A percentile compares a stretch with the other conserved stretches of the same genome.
phyloP scores from a whole-genome alignment of 2,888 invertebrate species.

The Leucophora obtusa region DNA sequence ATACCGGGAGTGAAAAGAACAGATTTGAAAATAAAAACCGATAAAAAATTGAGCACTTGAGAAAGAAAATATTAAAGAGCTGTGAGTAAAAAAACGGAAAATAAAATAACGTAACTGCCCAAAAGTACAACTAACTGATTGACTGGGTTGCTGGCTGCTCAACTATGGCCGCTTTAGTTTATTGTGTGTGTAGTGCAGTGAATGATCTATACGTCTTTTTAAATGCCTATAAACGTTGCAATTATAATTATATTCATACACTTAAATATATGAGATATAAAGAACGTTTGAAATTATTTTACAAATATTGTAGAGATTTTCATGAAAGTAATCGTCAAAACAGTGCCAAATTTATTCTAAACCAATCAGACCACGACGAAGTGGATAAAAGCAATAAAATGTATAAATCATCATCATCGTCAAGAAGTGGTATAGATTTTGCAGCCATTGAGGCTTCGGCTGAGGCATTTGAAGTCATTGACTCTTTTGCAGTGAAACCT shows the following conservation, averaged over 20 bases:
- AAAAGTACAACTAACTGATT: slow-evolving; percentile 34
- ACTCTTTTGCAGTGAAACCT: slow-evolving; percentile 60
- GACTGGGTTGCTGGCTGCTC: background rate
- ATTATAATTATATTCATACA: slow-evolving; percentile 71
- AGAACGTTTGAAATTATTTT: slow-evolving; percentile 71
- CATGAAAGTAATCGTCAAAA: slow-evolving; percentile 30
- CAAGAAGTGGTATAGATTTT: slow-evolving; percentile 73
- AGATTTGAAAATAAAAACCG: slow-evolving; percentile 10
- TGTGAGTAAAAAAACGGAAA: background rate
- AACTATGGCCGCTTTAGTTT: slow-evolving; percentile 76
- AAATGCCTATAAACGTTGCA: slow-evolving; percentile 72
- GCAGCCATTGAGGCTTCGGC: slow-evolving; percentile 72
- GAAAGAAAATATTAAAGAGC: background rate
- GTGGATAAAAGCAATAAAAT: slow-evolving; percentile 25
- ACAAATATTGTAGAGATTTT: slow-evolving; percentile 70
- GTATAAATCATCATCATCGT: slow-evolving; percentile 57
- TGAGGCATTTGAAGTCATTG: slow-evolving; percentile 67
- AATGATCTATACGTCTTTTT: slow-evolving; percentile 73
- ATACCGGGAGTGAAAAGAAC: slow-evolving; percentile 6
- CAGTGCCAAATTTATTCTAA: slow-evolving; percentile 23
- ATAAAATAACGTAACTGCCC: slow-evolving; percentile 27
- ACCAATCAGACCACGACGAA: background rate
- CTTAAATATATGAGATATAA: slow-evolving; percentile 70
- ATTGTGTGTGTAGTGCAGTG: slow-evolving; percentile 71
- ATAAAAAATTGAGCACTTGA: slow-evolving; percentile 13